phyloP scores from a whole-genome alignment of 92 coral and sea anemone genomes.

The Muricea muricata region DNA sequence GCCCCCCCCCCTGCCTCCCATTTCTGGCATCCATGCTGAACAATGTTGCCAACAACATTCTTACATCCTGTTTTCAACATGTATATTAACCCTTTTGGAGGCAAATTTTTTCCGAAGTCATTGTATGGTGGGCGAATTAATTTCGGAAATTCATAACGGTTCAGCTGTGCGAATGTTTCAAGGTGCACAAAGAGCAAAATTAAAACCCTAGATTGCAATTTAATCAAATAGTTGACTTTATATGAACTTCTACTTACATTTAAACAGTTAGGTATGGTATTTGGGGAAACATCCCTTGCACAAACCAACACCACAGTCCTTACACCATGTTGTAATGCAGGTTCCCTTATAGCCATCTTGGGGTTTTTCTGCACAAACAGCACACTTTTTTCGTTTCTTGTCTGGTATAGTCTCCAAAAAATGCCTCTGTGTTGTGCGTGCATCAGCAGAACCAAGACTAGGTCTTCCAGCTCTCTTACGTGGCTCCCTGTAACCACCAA shows the following conservation, averaged over 20 bases:
- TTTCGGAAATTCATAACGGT: not conserved
- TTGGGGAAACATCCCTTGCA: not conserved
- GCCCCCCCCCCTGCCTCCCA: too few species aligned
- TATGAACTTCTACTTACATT: too few species aligned
- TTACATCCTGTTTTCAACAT: too few species aligned
- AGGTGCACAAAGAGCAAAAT: too few species aligned
- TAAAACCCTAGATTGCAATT: not conserved
- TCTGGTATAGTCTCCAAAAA: slow-evolving; percentile 7
- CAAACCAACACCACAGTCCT: slow-evolving; percentile 19
- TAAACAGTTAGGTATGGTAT: not conserved
- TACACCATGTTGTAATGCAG: slow-evolving; percentile 29
- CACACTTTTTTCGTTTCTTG: slow-evolving; percentile 29
- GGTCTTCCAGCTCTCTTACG: slow-evolving; percentile 1
- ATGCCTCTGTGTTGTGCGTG: slow-evolving; percentile 7
- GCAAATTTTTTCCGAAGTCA: not conserved
- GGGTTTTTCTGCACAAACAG: not conserved
- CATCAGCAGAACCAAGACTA: slow-evolving; percentile 27
- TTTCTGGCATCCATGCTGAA: too few species aligned
- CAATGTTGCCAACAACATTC: too few species aligned
- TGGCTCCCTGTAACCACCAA: not conserved
- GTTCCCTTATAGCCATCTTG: slow-evolving; percentile 18
- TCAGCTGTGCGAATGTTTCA: not conserved
- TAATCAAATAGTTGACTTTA: not conserved
- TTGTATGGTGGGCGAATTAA: not conserved
- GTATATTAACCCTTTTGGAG: slow-evolving; percentile 7